These are phyloP conservation scores for Gallinago stenura DNA, from an alignment of 2,797 vertebrate genomes.

Conservation along the genomic window DNA sequence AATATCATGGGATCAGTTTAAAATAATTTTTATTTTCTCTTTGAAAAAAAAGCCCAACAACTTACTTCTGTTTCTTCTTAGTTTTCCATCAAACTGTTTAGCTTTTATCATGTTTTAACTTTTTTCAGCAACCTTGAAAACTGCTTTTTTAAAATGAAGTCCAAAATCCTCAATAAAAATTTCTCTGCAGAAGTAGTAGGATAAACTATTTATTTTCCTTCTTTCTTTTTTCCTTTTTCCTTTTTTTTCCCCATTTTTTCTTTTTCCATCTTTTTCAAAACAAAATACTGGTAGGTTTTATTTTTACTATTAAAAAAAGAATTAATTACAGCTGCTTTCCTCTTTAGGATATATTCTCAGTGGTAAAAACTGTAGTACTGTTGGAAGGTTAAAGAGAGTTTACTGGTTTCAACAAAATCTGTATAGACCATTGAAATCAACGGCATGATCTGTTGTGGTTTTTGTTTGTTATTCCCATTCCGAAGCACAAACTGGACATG, in stretches of 20 bases:
- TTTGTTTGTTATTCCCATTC: neutral
- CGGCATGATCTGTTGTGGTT: neutral
- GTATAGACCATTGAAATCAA: neutral
- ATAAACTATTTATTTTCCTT: neutral
- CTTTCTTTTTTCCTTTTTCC: neutral
- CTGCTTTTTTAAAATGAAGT: neutral
- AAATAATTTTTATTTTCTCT: neutral
- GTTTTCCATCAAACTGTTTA: neutral
- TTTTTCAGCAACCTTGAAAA: neutral
- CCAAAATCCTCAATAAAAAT: neutral
- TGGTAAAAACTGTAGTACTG: neutral
- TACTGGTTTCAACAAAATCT: neutral
- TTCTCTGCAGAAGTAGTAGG: neutral
- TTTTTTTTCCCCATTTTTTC: neutral
- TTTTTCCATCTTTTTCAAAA: neutral
- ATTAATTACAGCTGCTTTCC: neutral
- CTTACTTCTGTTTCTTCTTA: neutral
- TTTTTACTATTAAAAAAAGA: neutral
- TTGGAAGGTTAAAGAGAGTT: neutral
- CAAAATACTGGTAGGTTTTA: neutral
- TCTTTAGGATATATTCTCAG: neutral
- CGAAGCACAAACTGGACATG: neutral
- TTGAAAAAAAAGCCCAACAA: neutral
- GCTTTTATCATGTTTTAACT: neutral
- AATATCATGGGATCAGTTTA: neutral